Percentiles rank a stretch among this genome's conserved stretches.
Evolutionary conservation across 2,888 invertebrate species (phyloP).

Genomic region (Apamea crenata): DNA sequence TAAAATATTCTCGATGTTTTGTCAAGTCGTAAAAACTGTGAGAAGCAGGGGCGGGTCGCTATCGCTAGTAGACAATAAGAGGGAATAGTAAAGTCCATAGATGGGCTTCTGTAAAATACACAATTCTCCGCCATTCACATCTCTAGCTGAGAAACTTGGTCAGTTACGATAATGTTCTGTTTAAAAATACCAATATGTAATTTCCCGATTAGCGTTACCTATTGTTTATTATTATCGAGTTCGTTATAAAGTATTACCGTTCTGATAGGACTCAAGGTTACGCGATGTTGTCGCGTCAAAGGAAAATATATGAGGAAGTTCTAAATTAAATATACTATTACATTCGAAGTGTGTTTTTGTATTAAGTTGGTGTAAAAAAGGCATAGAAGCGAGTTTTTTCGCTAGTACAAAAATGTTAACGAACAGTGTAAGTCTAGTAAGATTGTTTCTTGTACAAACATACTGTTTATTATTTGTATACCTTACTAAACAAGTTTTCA

Average conservation of each 20-base stretch:
- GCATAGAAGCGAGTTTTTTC: constrained; percentile 21
- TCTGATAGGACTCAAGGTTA: constrained; percentile 47
- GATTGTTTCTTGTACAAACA: not conserved
- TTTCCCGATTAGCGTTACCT: constrained; percentile 16
- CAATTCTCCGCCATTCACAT: not conserved
- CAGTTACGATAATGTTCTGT: not conserved
- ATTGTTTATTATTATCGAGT: constrained; percentile 28
- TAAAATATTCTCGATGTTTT: not conserved
- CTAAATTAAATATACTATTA: constrained; percentile 38
- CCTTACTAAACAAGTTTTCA: not conserved
- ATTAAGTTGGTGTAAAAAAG: constrained; percentile 35
- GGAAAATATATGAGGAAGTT: constrained; percentile 48
- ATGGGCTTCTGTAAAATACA: not conserved
- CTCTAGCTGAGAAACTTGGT: not conserved
- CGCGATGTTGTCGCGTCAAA: constrained; percentile 3
- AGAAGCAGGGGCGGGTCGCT: not conserved
- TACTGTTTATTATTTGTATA: not conserved
- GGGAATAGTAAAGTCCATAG: too few species aligned
- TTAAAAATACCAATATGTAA: not conserved
- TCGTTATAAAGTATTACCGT: not conserved
- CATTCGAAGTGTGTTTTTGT: constrained; percentile 30
- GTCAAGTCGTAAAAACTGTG: not conserved
- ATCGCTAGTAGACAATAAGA: not conserved
- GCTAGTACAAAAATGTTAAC: not conserved
- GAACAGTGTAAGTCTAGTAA: not conserved